Base-by-base conservation (phyloP, 2,888 invertebrate species). In the Orthosia cruda region DNA sequence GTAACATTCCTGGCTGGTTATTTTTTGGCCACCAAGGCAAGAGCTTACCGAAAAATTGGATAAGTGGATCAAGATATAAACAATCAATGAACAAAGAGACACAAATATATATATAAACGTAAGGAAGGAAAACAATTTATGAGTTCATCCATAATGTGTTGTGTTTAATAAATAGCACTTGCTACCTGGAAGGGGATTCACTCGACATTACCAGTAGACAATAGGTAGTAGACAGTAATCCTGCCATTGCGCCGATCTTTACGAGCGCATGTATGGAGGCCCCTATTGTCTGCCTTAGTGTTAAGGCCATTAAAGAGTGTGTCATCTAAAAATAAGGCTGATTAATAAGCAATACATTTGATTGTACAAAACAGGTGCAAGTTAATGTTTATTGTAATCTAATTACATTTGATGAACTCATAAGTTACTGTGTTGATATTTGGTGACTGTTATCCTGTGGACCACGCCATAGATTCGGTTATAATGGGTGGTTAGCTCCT, bases 211-310 rank as follows among this genome's bases (percentile, higher is more conserved):
- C n/a, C 59, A 20, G 11, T 54, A 40, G 23, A 86, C 86, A 87
- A 86, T 86, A 71, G 81, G 61, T 77, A 73, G 67, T 86, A 85
- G 50, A 40, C 32, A 71, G 66, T 72, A 69, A 87, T 67, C 20
- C 64, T 63, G 58, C 55, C 63, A 83, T 72, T 68, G 79, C 45
- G 26, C 32, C 26, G 62, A 58, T 77, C 32, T 70, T 71, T 72
- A 75, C 65, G 32, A 62, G 26, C 9, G 49, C 74, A 9, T 59
- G 73, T 75, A 79, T 16, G 87, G 87, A 50, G 26, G 5, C 12
- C 40, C 23, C 80, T n/a, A 80, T 81, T 81, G 81, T 81, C 12
- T 80, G 16, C 85, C 62, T 71, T 70, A 70, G 47, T 12, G 15
- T 54, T 11, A 58, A 50, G 40, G 13, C 40, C 49, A 78, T 85